Base-by-base conservation (phyloP, 2,888 invertebrate species). In the Drosophila neoperkinsi region DNA sequence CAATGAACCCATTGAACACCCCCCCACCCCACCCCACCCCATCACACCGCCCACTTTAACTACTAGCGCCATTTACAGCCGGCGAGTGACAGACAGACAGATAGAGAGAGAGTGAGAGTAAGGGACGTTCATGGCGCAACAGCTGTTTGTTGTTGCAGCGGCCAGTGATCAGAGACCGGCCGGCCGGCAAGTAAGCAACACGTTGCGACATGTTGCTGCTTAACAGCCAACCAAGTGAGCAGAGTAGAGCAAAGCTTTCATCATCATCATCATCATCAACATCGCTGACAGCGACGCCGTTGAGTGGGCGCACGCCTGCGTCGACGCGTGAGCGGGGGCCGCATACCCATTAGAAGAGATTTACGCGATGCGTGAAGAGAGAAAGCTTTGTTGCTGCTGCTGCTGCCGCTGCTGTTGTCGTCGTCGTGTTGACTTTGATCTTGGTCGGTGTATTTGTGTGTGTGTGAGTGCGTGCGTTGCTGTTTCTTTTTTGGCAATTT, bases 401-500 rank as follows among this genome's bases (percentile, higher is more conserved):
- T 61, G 71, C 52, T 31, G 64, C 41, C 63, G 61, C 46, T 59
- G 53, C 21, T 25, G 65, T 50, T 46, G 67, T 41, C 9, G 53
- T 36, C 59, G 65, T 69, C 71, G 56, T 77, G 77, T 87, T 89
- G 88, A 85, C 85, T 90, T 85, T 85, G 85, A 85, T 85, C 85
- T 90, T 90, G 83, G 78, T 43, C 63, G 63, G 50, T 55, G 61
- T 59, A 36, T 69, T 55, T 53, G 51, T 61, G 49, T 61, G 70
- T 57, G 30, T 59, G 56, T 53, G 69, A 58, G 58, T 53, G 69
- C 49, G 73, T 69, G 72, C 59, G 69, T 74, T 65, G 74, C 74
- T 82, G 70, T 74, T 74, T 59, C 67, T 56, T 61, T 77, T 81
- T 77, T 50, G 73, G 71, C 65, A 77, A 74, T 65, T 81, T 71